Conservation (phyloP, 2,797 vertebrate species). For the Carcharodon carcharias region DNA sequence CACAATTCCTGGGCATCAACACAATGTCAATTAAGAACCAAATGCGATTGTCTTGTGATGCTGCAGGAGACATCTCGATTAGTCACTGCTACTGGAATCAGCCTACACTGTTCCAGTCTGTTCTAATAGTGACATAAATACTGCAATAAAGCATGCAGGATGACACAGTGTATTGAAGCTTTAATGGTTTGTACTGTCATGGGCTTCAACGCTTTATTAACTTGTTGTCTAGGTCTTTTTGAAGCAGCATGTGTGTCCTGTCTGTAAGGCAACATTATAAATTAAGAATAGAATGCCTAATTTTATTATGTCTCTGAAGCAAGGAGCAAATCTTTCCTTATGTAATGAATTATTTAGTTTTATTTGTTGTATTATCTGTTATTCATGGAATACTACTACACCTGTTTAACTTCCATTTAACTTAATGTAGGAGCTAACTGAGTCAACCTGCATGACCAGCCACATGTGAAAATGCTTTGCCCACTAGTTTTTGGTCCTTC, state of each 20-base stretch:
- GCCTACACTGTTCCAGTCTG: not conserved
- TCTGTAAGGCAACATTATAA: slow-evolving; percentile 21
- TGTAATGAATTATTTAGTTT: slow-evolving; percentile 24
- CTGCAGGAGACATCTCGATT: slow-evolving; percentile 17
- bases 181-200: slow-evolving; percentile 10
- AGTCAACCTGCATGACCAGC: not conserved
- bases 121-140: slow-evolving; percentile 23
- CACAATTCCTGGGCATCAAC: slow-evolving; percentile 11
- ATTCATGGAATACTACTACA: not conserved
- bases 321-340: not conserved
- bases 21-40: not conserved
- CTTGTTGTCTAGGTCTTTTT: not conserved
- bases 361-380: not conserved
- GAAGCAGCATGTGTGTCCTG: not conserved
- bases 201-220: slow-evolving; percentile 7
- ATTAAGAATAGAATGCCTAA: slow-evolving; percentile 25
- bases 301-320: slow-evolving; percentile 21
- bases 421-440: not conserved
- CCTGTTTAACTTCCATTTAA: slow-evolving; percentile 9
- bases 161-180: not conserved
- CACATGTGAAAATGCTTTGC: not conserved
- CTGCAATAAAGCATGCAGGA: not conserved
- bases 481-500: not conserved
- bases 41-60: not conserved
- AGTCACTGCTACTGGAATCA: slow-evolving; percentile 1